Evolutionary conservation across 2,888 invertebrate species (phyloP).

Genomic region (Cheilosia impressa): DNA sequence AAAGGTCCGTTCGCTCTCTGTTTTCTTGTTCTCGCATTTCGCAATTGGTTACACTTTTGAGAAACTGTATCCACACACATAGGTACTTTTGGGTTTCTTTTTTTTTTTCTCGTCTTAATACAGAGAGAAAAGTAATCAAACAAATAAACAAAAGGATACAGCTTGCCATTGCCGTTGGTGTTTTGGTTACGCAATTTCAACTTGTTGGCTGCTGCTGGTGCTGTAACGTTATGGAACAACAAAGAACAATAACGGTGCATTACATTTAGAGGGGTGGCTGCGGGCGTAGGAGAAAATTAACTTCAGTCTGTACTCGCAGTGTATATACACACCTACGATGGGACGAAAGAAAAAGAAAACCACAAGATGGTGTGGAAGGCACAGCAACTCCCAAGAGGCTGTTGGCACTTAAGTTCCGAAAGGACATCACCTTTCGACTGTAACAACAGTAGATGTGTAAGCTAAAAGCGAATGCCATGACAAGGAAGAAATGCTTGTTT

Average conservation of each 20-base stretch:
- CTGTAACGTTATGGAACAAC: constrained; percentile 26
- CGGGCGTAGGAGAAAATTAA: constrained; percentile 13
- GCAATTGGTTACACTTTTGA: constrained; percentile 47
- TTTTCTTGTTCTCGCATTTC: constrained; percentile 19
- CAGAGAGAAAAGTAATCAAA: constrained; percentile 41
- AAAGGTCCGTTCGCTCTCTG: constrained; percentile 37
- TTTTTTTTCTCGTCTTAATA: not conserved
- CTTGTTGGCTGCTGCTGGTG: constrained; percentile 58
- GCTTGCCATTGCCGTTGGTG: constrained; percentile 12
- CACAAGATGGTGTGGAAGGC: constrained; percentile 1
- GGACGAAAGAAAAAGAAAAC: not conserved
- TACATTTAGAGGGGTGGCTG: constrained; percentile 8
- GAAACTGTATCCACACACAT: constrained; percentile 24
- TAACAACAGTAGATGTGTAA: constrained; percentile 50
- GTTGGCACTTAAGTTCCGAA: constrained; percentile 53
- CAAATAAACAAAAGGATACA: constrained; percentile 35
- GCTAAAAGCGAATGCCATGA: constrained; percentile 40
- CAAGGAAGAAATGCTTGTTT: constrained; percentile 23
- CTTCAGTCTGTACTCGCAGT: not conserved
- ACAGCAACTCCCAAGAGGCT: constrained; percentile 35
- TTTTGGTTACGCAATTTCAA: constrained; percentile 63
- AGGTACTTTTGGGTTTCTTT: not conserved
- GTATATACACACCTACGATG: not conserved
- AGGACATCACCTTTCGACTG: constrained; percentile 52
- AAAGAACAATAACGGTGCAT: constrained; percentile 43